Base-by-base conservation (phyloP, 2,797 vertebrate species). In the Tapera naevia region DNA sequence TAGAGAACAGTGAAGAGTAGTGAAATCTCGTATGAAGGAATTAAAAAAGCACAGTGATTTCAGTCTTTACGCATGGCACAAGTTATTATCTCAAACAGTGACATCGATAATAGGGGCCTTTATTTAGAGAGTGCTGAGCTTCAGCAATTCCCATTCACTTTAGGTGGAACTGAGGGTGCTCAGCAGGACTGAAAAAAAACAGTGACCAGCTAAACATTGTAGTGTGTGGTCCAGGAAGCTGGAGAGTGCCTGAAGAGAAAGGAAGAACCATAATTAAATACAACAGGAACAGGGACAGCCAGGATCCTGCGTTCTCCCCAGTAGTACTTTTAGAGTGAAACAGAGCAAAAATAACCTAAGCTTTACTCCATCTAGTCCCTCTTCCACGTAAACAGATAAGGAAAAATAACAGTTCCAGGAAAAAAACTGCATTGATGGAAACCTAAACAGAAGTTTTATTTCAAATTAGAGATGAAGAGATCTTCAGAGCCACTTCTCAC, bases 121-220 rank as follows among this genome's bases (percentile, higher is more conserved):
- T 95, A 96, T 97, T 95, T 94, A 95, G 93, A 94, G 78, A 94
- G 83, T 96, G 95, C 95, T 96, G 95, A 96, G 95, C 88, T 96
- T 93, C 95, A 96, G 95, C 96, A 94, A 83, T 94, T 97, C 95
- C 88, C 67, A 96, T 95, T 96, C 95, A 96, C 83, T 94, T 95
- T 94, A 94, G 92, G 92, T 91, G 41, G 94, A 97, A 95, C 58
- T 90, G 91, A 94, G 94, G 93, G 94, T 96, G 95, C 95, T 94
- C 95, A 97, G 96, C 95, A 95, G 89, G 94, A 96, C 65, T 88
- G 89, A 84, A 88, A 91, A 92, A n/a, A 91, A 91, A 64, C 73
- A 86, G 67, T 82, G 86, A 90, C 93, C 91, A 97, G 91, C 89
- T 92, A 91, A 95, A 94, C 78, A 88, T 80, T 96, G 57, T 85